Evolutionary conservation across 2,113 vertebrate genomes (phyloP), one percentile per base, ranked within the genome.

Genomic region (Pelodiscus sinensis): DNA sequence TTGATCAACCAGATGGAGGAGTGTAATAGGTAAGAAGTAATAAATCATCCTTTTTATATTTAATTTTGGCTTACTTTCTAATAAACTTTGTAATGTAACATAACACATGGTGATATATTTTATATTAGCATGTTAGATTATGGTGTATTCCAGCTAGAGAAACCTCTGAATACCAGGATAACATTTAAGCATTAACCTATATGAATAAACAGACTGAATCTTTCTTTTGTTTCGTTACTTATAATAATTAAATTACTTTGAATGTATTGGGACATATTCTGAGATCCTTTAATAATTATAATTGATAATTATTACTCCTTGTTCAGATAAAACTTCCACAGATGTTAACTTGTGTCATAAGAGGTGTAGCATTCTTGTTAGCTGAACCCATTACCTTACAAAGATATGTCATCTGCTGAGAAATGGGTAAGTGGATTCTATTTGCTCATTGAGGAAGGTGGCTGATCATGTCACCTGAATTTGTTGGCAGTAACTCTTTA

Each of bases 101-200:
- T 56, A 14, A 73, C 3, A 3, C 80, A 68, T 5, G 71, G 11
- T 29, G 15, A 55, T 85, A 55, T 25, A 73, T 84, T 56, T 93
- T 4, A 73, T 84, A 89, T 93, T 85, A 55, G 55, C 8, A 60
- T 1, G 0, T 86, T 91, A 58, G 27, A 86, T 91, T 82, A 75
- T 55, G 4, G 10, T 75, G 25, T 81, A 31, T 92, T 54, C 44
- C 52, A 54, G 52, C 92, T 56, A 82, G 21, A 82, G 56, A 86
- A 88, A 91, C 31, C 4, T 91, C 89, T 89, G 79, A 77, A 82
- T 84, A 88, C 2, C 0, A 0, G 24, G 9, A n/a, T 73, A 1
- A 65, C 62, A 82, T 86, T 90, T 89, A 92, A 95, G 71, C 31
- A 55, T 79, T 86, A 89, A 82, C 31, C 79, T 44, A 78, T 44